Evolutionary conservation across 2,888 invertebrate genomes (phyloP), one percentile per base, ranked within the genome.

Genomic region (Cheilosia vulpina): DNA sequence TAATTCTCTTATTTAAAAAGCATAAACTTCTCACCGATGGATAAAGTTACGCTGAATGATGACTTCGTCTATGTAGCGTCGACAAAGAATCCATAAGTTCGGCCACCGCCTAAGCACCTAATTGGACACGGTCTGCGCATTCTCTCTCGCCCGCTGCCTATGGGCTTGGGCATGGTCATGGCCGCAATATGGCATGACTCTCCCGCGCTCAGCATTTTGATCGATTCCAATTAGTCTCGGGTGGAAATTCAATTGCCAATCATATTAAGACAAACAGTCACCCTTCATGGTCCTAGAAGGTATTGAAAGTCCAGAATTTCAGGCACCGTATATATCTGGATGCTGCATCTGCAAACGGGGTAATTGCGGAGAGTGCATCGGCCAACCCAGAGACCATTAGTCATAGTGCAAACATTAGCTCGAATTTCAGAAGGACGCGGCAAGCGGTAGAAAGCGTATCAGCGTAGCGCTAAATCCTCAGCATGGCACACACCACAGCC

Each of bases 371-470:
- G 71, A 52, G 71, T 76, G 72, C 81, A 85, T 81, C 76, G 81
- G 72, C 72, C 85, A 81, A 72, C 76, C 72, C 66, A 76, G 62
- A 58, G 72, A 85, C 81, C 85, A 85, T 85, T 85, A 85, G 85
- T 85, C 85, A 85, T 85, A 85, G 85, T 85, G 77, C 85, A 85
- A 85, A 85, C 85, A 85, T 85, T 85, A 76, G 85, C 69, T 85
- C 85, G 85, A 77, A 85, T 85, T 85, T 85, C 85, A 85, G 76
- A 85, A 80, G 80, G 76, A 75, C 62, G 65, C 60, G 43, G 68
- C 76, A 81, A 89, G 89, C 90, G 89, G 90, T 88, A 89, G 90
- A 89, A 90, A 90, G 90, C 81, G 77, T 76, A 85, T 80, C 80
- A 75, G 62, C 38, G 73, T 63, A 84, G 83, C 73, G 79, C 69